Percentiles rank a stretch among this genome's conserved stretches.
Conservation (phyloP, 1,140 invertebrate genomes). For the Globodera rostochiensis region DNA sequence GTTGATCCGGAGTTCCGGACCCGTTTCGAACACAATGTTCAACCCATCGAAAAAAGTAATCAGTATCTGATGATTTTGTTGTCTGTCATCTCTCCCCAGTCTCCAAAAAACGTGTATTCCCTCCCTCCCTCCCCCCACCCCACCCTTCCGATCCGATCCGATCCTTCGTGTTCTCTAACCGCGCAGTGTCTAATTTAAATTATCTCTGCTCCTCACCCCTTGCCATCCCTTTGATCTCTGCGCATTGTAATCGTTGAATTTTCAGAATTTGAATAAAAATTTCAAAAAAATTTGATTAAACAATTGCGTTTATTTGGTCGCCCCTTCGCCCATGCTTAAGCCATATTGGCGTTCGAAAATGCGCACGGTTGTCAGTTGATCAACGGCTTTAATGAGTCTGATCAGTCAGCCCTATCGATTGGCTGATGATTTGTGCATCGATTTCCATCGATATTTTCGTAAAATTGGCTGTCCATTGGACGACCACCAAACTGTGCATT, state of each 20-base stretch:
- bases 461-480: no score
- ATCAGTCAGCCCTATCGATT: no score
- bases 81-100: neutral
- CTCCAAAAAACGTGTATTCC: constrained; percentile 3
- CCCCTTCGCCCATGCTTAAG: no score
- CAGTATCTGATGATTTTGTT: constrained; percentile 7
- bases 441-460: no score
- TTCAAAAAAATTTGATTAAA: neutral
- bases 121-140: neutral
- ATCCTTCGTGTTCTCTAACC: no score
- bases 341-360: no score
- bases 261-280: neutral
- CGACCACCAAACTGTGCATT: no score
- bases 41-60: neutral
- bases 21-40: neutral
- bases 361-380: no score
- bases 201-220: neutral
- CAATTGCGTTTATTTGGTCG: no score
- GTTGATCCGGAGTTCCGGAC: neutral
- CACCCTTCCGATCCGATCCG: neutral
- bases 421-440: no score
- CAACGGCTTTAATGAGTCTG: no score
- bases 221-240: neutral
- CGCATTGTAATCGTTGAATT: neutral
- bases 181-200: no score